phyloP scores from a whole-genome alignment of 2,113 vertebrate species.

The Brachypodius melanocephalos region DNA sequence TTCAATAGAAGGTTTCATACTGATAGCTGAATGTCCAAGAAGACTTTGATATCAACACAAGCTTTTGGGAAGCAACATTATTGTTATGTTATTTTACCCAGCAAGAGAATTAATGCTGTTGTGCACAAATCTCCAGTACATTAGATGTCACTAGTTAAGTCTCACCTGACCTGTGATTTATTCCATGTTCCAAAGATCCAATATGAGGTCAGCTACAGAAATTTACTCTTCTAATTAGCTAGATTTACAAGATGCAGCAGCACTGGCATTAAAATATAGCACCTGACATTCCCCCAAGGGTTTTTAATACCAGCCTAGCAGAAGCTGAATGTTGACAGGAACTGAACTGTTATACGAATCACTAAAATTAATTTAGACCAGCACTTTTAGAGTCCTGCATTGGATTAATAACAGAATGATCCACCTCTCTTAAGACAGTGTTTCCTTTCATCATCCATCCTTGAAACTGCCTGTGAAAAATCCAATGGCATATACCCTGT shows the following conservation, averaged over 20 bases:
- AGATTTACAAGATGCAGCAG: background rate
- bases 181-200: background rate
- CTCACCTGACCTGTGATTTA: constrained; percentile 6
- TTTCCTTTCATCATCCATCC: background rate
- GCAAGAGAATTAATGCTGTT: background rate
- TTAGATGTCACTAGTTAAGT: background rate
- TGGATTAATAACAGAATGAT: background rate
- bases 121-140: background rate
- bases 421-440: background rate
- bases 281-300: background rate
- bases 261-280: background rate
- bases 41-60: background rate
- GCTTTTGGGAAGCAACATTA: background rate
- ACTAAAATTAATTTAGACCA: background rate
- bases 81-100: background rate
- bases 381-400: background rate
- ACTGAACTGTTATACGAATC: background rate
- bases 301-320: background rate
- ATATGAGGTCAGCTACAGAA: background rate
- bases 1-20: background rate
- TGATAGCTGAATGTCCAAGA: background rate
- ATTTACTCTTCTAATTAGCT: constrained; percentile 12
- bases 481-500: background rate
- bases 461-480: background rate
- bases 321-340: background rate